Evolutionary conservation across 2,888 invertebrate species (phyloP).

Genomic region (Caenorhabditis becei): DNA sequence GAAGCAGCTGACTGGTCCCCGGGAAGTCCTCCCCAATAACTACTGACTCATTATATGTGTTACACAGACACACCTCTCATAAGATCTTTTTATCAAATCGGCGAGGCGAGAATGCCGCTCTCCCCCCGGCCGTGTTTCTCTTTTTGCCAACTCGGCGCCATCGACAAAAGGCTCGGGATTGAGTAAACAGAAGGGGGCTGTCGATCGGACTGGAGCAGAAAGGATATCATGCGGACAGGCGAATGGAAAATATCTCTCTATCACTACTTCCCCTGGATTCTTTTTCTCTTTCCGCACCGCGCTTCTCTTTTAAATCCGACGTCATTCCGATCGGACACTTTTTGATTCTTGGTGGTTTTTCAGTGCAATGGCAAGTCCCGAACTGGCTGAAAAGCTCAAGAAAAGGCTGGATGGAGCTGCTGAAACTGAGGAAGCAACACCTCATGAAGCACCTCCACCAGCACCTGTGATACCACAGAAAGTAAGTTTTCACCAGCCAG

Average conservation of each 20-base stretch:
- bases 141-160: neutral
- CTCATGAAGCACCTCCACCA: conserved; percentile 47
- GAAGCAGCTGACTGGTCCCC: conserved; percentile 46
- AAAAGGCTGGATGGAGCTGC: conserved; percentile 54
- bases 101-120: neutral
- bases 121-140: conserved; percentile 32
- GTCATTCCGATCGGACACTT: neutral
- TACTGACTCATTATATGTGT: conserved; percentile 39
- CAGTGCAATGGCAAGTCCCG: conserved; percentile 64
- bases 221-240: conserved; percentile 47
- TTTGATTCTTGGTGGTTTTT: conserved; percentile 16
- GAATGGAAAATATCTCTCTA: conserved; percentile 5
- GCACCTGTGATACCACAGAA: conserved; percentile 63
- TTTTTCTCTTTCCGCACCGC: conserved; percentile 19
- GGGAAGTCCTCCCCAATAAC: neutral
- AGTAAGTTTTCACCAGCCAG: conserved; percentile 23
- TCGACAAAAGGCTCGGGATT: conserved; percentile 44
- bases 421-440: conserved; percentile 4
- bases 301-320: conserved; percentile 1
- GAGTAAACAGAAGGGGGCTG: conserved; percentile 34
- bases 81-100: conserved; percentile 22
- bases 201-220: conserved; percentile 30
- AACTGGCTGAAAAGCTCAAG: conserved; percentile 66
- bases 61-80: conserved; percentile 10
- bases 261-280: conserved; percentile 18